A percentile compares a stretch with the other conserved stretches of the same genome.
phyloP scores from a whole-genome alignment of 2,113 vertebrate species.

The Zosterops borbonicus region DNA sequence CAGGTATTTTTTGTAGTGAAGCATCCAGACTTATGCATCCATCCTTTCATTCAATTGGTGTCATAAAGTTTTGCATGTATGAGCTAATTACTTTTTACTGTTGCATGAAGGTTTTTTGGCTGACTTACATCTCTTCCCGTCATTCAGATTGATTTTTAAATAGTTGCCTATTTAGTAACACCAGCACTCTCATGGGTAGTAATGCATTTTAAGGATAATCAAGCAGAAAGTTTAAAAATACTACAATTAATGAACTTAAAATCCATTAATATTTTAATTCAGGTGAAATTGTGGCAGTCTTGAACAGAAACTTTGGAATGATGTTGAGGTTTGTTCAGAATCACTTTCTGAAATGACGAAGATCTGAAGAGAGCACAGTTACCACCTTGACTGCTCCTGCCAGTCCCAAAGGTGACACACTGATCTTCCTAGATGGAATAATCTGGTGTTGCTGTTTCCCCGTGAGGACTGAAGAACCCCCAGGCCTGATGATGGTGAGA shows the following conservation, averaged over 20 bases:
- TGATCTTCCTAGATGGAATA: neutral
- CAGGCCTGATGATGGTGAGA: too few relatives aligned
- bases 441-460: neutral
- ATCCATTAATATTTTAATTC: neutral
- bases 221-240: neutral
- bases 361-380: neutral
- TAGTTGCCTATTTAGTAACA: neutral
- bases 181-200: neutral
- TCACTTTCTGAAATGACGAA: neutral
- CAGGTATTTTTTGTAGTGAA: neutral
- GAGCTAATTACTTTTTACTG: neutral
- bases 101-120: neutral
- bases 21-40: neutral
- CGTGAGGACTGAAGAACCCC: accelerated
- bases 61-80: neutral
- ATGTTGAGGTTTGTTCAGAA: neutral
- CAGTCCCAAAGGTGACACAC: neutral
- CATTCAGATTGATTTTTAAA: neutral
- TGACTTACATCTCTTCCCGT: neutral
- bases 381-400: neutral
- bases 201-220: neutral
- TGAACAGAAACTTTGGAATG: neutral
- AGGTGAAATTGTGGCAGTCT: neutral
- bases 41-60: neutral
- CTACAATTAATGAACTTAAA: neutral